A percentile compares a stretch with the other conserved stretches of the same genome.
Conservation (phyloP, 2,888 invertebrate genomes). For the Spisula subtruncata region DNA sequence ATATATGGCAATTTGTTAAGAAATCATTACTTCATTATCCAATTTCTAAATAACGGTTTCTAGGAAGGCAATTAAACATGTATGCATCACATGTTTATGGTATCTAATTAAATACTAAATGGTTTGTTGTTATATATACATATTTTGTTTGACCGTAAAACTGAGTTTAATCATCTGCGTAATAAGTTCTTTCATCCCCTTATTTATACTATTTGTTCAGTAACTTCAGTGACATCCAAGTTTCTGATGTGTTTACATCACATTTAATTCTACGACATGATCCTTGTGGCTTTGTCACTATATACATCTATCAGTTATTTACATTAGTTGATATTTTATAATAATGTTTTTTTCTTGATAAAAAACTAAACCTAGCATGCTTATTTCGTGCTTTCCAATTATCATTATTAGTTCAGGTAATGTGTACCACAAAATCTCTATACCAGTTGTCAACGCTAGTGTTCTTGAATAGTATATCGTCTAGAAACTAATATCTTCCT, state of each 20-base stretch:
- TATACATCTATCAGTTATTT: too few species aligned
- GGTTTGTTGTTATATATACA: neutral
- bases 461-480: too few species aligned
- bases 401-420: too few species aligned
- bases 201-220: neutral
- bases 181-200: neutral
- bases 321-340: too few species aligned
- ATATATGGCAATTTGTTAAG: neutral
- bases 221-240: neutral
- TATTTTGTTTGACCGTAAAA: neutral
- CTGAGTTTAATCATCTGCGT: neutral
- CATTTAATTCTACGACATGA: too few species aligned
- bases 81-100: neutral
- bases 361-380: too few species aligned
- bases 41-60: neutral
- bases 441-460: too few species aligned
- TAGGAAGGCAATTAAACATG: neutral
- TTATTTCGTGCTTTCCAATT: too few species aligned
- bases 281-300: too few species aligned
- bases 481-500: too few species aligned
- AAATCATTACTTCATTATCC: conserved; percentile 13
- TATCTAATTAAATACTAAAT: neutral
- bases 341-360: too few species aligned
- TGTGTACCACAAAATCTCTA: too few species aligned
- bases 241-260: neutral